These are phyloP conservation scores for Menidia menidia DNA, from an alignment of 2,797 vertebrate species.

Conservation along the genomic window DNA sequence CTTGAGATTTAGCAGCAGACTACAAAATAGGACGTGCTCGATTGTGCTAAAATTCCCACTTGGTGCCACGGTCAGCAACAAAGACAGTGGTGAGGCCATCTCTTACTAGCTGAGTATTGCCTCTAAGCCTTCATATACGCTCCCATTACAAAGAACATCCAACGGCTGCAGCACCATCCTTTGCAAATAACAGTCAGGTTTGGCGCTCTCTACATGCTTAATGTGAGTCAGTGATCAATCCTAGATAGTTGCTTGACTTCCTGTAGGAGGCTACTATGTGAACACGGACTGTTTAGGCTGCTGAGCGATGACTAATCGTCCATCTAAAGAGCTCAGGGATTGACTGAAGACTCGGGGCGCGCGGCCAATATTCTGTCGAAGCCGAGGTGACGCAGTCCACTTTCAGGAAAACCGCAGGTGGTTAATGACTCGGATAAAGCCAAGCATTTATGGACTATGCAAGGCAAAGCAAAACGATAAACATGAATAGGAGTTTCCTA, in stretches of 20 bases:
- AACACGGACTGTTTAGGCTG: conserved; percentile 43
- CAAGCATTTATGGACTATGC: conserved; percentile 10
- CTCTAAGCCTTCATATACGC: conserved; percentile 14
- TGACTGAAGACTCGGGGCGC: conserved; percentile 46
- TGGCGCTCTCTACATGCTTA: conserved; percentile 24
- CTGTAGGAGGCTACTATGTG: conserved; percentile 51
- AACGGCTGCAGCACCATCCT: conserved; percentile 16
- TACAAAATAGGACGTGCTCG: conserved; percentile 25
- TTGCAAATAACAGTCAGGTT: conserved; percentile 30
- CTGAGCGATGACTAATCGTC: conserved; percentile 70
- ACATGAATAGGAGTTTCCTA: neutral
- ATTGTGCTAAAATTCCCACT: conserved; percentile 11
- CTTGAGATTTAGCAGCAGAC: conserved; percentile 64
- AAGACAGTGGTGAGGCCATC: neutral
- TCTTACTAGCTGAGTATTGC: no score
- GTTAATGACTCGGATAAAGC: conserved; percentile 33
- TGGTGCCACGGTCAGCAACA: conserved; percentile 20
- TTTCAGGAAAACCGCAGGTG: conserved; percentile 44
- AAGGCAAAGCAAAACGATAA: conserved; percentile 14
- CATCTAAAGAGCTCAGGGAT: conserved; percentile 64
- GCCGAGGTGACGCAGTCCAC: conserved; percentile 46
- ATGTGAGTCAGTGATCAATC: conserved; percentile 50
- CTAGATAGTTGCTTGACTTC: conserved; percentile 42
- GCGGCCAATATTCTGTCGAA: conserved; percentile 49
- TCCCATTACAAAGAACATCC: conserved; percentile 29